A percentile compares a stretch with the other conserved stretches of the same genome.
Evolutionary conservation across 2,113 vertebrate genomes (phyloP).

Genomic region (Clupea harengus): DNA sequence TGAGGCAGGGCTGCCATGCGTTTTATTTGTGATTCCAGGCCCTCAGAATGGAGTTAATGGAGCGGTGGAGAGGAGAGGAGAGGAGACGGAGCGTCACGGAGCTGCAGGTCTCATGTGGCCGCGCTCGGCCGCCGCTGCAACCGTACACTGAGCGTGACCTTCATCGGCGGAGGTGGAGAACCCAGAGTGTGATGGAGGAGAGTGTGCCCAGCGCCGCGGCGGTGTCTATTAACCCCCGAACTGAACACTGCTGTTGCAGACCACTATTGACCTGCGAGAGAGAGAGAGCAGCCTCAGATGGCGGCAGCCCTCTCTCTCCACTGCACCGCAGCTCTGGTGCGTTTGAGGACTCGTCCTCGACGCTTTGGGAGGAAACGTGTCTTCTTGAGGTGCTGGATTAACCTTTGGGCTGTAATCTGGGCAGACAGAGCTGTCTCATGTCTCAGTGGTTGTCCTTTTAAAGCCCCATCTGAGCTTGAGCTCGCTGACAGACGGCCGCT

Average conservation of each 20-base stretch:
- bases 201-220: neutral
- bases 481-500: neutral
- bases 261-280: neutral
- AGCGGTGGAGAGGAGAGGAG: neutral
- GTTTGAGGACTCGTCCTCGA: neutral
- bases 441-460: neutral
- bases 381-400: neutral
- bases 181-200: neutral
- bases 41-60: neutral
- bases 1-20: neutral
- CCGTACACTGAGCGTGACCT: neutral
- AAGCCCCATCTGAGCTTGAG: neutral
- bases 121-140: neutral
- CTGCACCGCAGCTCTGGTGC: neutral
- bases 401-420: neutral
- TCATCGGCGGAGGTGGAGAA: neutral
- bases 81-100: neutral
- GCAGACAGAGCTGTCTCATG: neutral
- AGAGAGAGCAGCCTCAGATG: neutral
- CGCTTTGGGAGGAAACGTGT: neutral
- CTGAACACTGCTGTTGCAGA: neutral
- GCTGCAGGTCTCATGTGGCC: neutral
- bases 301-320: neutral
- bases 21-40: neutral
- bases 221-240: neutral